phyloP scores from a whole-genome alignment of 1,140 invertebrate species.

The Manduca sexta region DNA sequence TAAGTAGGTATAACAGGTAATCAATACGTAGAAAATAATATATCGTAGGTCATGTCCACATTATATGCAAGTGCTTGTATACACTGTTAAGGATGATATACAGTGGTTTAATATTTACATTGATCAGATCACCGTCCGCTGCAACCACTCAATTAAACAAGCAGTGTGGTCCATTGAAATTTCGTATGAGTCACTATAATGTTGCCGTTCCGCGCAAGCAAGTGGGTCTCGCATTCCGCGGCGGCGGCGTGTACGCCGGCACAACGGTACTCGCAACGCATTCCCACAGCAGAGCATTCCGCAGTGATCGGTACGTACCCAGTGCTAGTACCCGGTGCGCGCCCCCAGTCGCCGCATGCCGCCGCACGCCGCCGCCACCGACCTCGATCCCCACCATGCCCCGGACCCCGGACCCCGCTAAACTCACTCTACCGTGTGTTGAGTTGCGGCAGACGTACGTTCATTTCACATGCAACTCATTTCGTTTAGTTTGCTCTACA shows the following conservation, averaged over 20 bases:
- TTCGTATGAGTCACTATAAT: conserved; percentile 56
- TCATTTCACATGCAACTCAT: not conserved
- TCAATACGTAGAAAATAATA: too few species aligned
- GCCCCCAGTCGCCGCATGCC: not conserved
- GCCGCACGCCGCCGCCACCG: conserved; percentile 6
- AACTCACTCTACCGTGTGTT: conserved; percentile 6
- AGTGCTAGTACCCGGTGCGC: not conserved
- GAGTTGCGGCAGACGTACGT: too few species aligned
- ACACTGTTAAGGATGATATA: too few species aligned
- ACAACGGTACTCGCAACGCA: conserved; percentile 67
- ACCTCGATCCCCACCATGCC: conserved; percentile 44
- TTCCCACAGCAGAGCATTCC: conserved; percentile 65
- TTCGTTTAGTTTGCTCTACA: not conserved
- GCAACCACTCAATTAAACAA: conserved; percentile 4
- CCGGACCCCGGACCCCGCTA: conserved; percentile 1
- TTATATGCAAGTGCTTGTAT: too few species aligned
- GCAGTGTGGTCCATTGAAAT: conserved; percentile 27
- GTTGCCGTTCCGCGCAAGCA: conserved; percentile 25
- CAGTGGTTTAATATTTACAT: not conserved
- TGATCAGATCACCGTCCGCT: not conserved
- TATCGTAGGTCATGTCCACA: too few species aligned
- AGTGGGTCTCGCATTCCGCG: conserved; percentile 67
- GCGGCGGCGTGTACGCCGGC: conserved; percentile 36
- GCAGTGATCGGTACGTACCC: conserved; percentile 14
- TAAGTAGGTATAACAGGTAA: too few species aligned